Base-by-base conservation (phyloP, 1,140 invertebrate species). In the Pissodes strobi region DNA sequence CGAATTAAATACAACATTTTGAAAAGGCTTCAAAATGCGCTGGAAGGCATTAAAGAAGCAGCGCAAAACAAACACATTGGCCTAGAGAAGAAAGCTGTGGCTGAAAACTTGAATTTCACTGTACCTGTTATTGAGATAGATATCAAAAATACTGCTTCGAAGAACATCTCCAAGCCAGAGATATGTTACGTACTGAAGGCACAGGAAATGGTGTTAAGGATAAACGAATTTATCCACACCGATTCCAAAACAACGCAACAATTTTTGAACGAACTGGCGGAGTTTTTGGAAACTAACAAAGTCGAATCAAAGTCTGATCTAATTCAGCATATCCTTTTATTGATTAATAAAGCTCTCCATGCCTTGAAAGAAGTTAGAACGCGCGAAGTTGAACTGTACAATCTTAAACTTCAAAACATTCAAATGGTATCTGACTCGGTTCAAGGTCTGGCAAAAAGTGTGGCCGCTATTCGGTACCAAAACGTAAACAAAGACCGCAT, bases 381-480 rank as follows among this genome's bases (percentile, higher is more conserved):
- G 34, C 37, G 48, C 2, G 72, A 69, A 43, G 38, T 59, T 13
- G 22, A 63, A 37, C 18, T 56, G 9, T 51, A 65, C 51, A 57
- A 70, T 8, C 38, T 64, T 2, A 69, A 70, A 64, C 19, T 65
- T 6, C 51, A 66, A 53, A 59, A 65, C 53, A 67, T 76, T 12
- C 61, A 67, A 53, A 30, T 58, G 23, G 45, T 74, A 12, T 66
- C 72, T 10, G 71, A 73, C n/a, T 64, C 63, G 10, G 48, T 72
- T 12, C 67, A 76, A 63, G 55, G 30, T 12, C 51, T 76, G 4
- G 68, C 68, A 17, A 73, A 69, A 67, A 72, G 64, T 43, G 48
- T 76, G 6, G 74, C 74, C 9, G 37, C 62, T 12, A 70, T 76
- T 13, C 75, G 72, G 69, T 71, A 67, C 52, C 41, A 57, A 37